Conservation (phyloP, 2,888 invertebrate genomes). For the Lamellibrachia columna region DNA sequence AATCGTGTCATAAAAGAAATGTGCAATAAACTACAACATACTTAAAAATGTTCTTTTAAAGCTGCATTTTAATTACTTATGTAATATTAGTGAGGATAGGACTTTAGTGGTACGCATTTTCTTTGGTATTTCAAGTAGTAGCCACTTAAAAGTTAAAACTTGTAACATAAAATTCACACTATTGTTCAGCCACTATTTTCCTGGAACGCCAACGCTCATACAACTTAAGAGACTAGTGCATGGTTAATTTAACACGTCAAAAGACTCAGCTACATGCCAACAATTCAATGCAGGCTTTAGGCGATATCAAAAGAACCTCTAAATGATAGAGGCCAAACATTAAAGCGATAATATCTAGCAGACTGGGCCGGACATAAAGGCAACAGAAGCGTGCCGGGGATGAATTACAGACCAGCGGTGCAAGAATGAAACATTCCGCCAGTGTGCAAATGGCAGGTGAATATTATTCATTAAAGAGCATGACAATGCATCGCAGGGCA, state of each 20-base stretch:
- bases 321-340: background rate
- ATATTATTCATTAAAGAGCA: constrained; percentile 9
- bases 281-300: constrained; percentile 7
- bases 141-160: background rate
- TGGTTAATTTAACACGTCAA: background rate
- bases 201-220: background rate
- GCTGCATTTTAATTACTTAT: background rate
- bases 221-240: background rate
- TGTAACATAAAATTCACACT: background rate
- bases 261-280: background rate
- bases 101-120: background rate
- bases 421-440: background rate
- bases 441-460: background rate
- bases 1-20: background rate
- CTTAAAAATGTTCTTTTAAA: background rate
- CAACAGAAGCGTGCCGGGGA: background rate
- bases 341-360: constrained; percentile 1
- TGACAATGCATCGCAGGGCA: constrained; percentile 12
- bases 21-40: background rate
- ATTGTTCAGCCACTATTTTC: background rate
- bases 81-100: background rate
- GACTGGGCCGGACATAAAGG: background rate
- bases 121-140: background rate
- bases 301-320: background rate
- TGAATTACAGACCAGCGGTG: background rate